Evolutionary conservation across 2,113 vertebrate genomes (phyloP).

Genomic region (Sylvia atricapilla): DNA sequence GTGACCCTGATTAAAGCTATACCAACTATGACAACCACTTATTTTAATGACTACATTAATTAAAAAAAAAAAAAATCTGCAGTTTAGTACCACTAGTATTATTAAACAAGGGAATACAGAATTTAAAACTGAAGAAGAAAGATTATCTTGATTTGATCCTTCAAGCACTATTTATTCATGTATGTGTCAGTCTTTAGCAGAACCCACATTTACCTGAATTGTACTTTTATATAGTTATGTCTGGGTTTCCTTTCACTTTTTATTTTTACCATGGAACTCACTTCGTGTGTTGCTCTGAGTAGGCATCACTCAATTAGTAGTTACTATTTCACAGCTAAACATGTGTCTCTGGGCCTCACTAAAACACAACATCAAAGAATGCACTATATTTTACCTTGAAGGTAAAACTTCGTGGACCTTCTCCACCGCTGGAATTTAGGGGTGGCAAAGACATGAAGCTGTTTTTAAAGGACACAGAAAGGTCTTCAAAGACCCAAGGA

Average conservation of each 20-base stretch:
- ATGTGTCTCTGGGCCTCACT: not conserved
- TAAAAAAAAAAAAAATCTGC: not conserved
- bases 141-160: not conserved
- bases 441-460: not conserved
- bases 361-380: not conserved
- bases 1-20: not conserved
- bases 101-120: not conserved
- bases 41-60: not conserved
- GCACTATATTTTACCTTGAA: not conserved
- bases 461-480: not conserved
- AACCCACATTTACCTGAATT: not conserved
- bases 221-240: fast-evolving
- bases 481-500: not conserved
- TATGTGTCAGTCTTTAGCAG: not conserved
- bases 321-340: not conserved
- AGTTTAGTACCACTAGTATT: not conserved
- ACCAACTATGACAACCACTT: not conserved
- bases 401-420: not conserved
- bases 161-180: not conserved
- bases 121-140: not conserved
- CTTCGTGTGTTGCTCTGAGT: not conserved
- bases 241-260: not conserved
- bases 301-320: not conserved
- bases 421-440: not conserved
- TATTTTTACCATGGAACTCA: not conserved